phyloP scores from a whole-genome alignment of 2,113 vertebrate genomes.

The Azemiops feae region DNA sequence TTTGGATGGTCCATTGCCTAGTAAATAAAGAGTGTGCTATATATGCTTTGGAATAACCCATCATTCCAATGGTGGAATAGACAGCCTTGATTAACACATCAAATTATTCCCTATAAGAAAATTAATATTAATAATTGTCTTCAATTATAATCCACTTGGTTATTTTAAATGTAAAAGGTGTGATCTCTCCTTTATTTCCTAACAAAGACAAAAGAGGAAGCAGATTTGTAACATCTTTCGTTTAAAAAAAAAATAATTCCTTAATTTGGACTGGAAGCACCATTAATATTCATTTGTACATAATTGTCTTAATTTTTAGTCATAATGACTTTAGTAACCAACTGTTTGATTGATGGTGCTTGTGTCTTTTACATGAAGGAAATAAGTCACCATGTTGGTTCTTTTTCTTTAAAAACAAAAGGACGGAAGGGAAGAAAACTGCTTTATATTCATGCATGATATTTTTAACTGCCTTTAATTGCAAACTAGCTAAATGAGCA shows the following conservation, averaged over 20 bases:
- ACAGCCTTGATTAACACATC: constrained; percentile 57
- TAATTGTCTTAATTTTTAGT: constrained; percentile 82
- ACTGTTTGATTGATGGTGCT: constrained; percentile 81
- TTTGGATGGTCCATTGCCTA: background rate
- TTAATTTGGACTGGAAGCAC: constrained; percentile 72
- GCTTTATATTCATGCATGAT: constrained; percentile 77
- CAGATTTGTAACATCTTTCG: constrained; percentile 61
- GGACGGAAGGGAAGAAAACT: constrained; percentile 72
- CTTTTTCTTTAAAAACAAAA: constrained; percentile 43
- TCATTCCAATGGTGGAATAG: constrained; percentile 26
- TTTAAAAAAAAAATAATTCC: constrained; percentile 65
- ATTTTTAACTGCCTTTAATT: constrained; percentile 83
- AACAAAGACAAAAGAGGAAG: constrained; percentile 56
- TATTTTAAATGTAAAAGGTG: constrained; percentile 57
- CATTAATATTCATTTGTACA: constrained; percentile 83
- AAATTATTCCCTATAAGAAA: constrained; percentile 38
- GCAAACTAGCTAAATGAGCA: constrained; percentile 76
- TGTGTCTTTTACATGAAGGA: constrained; percentile 73
- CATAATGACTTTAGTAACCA: constrained; percentile 81
- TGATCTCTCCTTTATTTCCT: constrained; percentile 56
- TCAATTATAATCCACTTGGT: constrained; percentile 36
- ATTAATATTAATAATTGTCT: constrained; percentile 52
- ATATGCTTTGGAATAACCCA: background rate
- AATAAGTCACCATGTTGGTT: constrained; percentile 52
- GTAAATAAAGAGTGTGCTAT: background rate